Evolutionary conservation across 2,888 invertebrate species (phyloP).

Genomic region (Epistrophe grossulariae): DNA sequence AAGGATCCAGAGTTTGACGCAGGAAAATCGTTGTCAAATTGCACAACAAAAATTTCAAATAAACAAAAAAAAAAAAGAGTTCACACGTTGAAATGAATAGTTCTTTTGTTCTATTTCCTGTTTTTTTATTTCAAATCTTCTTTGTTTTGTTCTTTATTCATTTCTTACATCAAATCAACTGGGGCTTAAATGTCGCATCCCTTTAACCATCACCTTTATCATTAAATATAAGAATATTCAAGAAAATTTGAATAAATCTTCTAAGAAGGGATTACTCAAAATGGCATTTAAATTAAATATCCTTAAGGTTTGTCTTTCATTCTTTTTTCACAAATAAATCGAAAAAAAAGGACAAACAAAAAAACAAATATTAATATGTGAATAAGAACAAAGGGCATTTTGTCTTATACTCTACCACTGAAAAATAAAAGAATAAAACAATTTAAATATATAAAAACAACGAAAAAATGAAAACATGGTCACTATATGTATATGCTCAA

Average conservation of each 20-base stretch:
- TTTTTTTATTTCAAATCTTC: slow-evolving; percentile 15
- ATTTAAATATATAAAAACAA: slow-evolving; percentile 40
- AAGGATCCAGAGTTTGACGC: too few relatives aligned
- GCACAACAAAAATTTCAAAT: background rate
- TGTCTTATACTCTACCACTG: slow-evolving; percentile 58
- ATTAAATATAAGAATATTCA: slow-evolving; percentile 38
- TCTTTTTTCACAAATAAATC: background rate
- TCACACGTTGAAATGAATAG: slow-evolving; percentile 67
- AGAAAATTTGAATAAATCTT: slow-evolving; percentile 31
- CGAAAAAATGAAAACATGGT: background rate
- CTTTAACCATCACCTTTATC: slow-evolving; percentile 22
- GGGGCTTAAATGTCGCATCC: slow-evolving; percentile 48
- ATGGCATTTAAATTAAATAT: background rate
- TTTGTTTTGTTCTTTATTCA: background rate
- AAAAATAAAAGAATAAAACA: slow-evolving; percentile 38
- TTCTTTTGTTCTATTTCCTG: slow-evolving; percentile 57
- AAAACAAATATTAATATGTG: slow-evolving; percentile 37
- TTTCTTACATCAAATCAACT: slow-evolving; percentile 11
- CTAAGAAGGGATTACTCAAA: background rate
- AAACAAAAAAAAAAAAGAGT: slow-evolving; percentile 54
- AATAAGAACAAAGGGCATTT: slow-evolving; percentile 69
- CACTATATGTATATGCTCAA: too few relatives aligned
- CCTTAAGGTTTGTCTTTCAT: background rate
- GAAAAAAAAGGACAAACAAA: background rate
- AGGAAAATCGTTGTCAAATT: background rate